These are phyloP conservation scores for Chloroclystis v-ata DNA, from an alignment of 2,888 invertebrate genomes.

Conservation along the genomic window DNA sequence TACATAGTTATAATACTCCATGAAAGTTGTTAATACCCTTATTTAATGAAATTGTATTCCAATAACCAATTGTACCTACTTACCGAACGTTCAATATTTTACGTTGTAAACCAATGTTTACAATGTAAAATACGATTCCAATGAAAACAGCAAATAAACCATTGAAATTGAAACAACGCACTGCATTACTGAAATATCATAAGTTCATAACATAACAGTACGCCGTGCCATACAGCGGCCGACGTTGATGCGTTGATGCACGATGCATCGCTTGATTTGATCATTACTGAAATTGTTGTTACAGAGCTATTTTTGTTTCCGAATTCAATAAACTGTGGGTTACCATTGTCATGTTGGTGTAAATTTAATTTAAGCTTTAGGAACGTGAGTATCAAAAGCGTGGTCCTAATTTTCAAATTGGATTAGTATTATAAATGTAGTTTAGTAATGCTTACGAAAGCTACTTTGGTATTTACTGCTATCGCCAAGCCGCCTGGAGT, in stretches of 20 bases:
- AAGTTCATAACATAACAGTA: no score
- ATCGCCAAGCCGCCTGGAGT: no score
- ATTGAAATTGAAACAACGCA: conserved; percentile 14
- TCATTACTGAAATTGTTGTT: conserved; percentile 14
- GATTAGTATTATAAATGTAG: no score
- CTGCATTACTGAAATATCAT: conserved; percentile 22
- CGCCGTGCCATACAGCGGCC: conserved; percentile 19
- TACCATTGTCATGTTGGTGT: neutral
- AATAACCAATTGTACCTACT: neutral
- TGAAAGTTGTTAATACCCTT: no score
- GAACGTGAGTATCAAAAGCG: no score
- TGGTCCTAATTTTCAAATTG: no score
- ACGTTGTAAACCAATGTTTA: conserved; percentile 6
- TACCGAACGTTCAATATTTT: neutral
- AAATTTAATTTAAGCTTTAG: no score
- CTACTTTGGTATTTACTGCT: no score
- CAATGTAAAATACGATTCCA: no score
- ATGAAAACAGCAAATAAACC: conserved; percentile 5
- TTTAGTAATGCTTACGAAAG: no score
- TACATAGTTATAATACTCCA: no score
- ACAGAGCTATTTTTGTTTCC: conserved; percentile 6
- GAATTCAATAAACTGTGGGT: neutral
- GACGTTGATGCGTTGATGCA: conserved; percentile 7
- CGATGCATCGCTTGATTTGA: conserved; percentile 15
- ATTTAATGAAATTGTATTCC: no score